These are phyloP conservation scores for Ailurus styani DNA, from an alignment of 2,113 vertebrate genomes.

Conservation along the genomic window DNA sequence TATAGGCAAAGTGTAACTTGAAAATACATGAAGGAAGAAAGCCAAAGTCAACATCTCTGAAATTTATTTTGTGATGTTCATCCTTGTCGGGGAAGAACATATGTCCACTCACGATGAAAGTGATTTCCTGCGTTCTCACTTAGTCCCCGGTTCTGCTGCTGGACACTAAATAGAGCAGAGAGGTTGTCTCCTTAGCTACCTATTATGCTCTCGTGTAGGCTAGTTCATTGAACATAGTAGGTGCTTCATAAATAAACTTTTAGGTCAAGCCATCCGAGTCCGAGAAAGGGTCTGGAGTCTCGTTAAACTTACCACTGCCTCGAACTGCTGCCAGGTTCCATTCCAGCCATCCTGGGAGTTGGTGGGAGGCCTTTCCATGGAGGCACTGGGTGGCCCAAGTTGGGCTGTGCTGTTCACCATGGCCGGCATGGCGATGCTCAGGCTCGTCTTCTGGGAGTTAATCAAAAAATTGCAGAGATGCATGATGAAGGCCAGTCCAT, in stretches of 20 bases:
- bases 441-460: slow-evolving; percentile 84
- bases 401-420: slow-evolving; percentile 84
- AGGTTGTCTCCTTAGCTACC: background rate
- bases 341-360: background rate
- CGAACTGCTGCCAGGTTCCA: background rate
- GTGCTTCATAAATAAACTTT: background rate
- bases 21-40: background rate
- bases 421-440: slow-evolving; percentile 88
- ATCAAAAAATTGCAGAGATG: slow-evolving; percentile 84
- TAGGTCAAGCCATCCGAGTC: background rate
- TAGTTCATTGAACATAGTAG: background rate
- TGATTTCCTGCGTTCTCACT: background rate
- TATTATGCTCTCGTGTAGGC: background rate
- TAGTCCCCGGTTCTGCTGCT: background rate
- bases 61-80: background rate
- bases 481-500: slow-evolving; percentile 84
- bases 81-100: background rate
- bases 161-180: background rate
- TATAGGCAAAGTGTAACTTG: background rate
- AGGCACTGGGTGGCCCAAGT: slow-evolving; percentile 35
- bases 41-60: background rate
- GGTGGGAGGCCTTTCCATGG: background rate
- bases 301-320: background rate
- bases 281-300: background rate
- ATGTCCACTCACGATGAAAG: background rate